Conservation (phyloP, 2,113 vertebrate genomes). For the Mustela nigripes region DNA sequence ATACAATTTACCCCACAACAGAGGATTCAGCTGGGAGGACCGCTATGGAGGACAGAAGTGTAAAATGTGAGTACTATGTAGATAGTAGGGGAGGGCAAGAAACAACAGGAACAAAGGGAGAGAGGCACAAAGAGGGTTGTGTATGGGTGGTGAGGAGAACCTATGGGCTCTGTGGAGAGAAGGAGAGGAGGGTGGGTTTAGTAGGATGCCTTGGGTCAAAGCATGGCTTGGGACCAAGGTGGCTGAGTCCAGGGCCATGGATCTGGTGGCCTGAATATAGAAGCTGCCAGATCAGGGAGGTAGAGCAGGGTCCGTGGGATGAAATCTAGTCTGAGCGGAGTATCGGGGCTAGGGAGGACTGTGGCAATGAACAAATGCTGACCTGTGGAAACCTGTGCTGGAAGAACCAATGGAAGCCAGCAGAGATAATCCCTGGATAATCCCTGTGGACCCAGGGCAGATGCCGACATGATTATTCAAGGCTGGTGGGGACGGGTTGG, state of each 20-base stretch:
- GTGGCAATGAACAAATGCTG: not conserved
- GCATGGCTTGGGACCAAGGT: not conserved
- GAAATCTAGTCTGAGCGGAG: not conserved
- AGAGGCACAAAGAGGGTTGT: not conserved
- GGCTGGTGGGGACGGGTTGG: not conserved
- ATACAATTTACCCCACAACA: not conserved
- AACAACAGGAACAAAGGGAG: not conserved
- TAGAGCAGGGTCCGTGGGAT: not conserved
- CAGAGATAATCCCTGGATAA: not conserved
- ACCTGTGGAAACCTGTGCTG: not conserved
- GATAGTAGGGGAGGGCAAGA: not conserved
- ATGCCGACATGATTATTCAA: not conserved
- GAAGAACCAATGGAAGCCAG: slow-evolving; percentile 18
- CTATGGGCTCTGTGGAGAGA: not conserved
- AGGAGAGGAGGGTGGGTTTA: not conserved
- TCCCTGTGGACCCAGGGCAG: not conserved
- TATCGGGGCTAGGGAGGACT: not conserved
- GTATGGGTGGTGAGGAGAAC: not conserved
- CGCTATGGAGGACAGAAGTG: not conserved
- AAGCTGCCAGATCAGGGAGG: not conserved
- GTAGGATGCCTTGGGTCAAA: not conserved
- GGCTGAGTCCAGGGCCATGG: not conserved
- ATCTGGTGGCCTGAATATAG: not conserved
- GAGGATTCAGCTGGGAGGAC: not conserved
- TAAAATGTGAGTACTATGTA: not conserved